Evolutionary conservation across 2,888 invertebrate species (phyloP).

Genomic region (Cristatella mucedo): DNA sequence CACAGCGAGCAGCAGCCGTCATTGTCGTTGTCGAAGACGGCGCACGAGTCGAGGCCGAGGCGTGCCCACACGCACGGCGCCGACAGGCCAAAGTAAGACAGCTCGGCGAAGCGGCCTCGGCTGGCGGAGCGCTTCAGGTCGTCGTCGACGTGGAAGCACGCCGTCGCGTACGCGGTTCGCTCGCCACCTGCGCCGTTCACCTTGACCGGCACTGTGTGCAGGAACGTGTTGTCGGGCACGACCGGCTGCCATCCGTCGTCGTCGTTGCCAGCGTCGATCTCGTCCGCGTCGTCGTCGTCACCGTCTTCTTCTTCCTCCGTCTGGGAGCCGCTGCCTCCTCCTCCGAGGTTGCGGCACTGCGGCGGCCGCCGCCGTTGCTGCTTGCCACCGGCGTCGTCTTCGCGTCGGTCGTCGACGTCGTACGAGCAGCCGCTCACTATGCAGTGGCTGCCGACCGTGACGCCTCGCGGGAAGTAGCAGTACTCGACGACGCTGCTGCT

Average conservation of each 20-base stretch:
- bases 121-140: slow-evolving; percentile 25
- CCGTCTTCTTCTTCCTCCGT: no score
- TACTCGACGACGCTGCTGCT: slow-evolving; percentile 31
- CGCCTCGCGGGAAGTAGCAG: slow-evolving; percentile 28
- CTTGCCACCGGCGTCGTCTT: not conserved
- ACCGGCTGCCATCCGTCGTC: no score
- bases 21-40: no score
- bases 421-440: slow-evolving; percentile 36
- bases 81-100: slow-evolving; percentile 21
- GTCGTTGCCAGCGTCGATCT: no score
- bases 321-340: not conserved
- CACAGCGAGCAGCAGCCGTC: slow-evolving; percentile 18
- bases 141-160: slow-evolving; percentile 26
- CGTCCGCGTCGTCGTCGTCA: slow-evolving; percentile 4
- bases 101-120: slow-evolving; percentile 12
- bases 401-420: slow-evolving; percentile 10
- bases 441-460: slow-evolving; percentile 23
- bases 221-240: slow-evolving; percentile 24
- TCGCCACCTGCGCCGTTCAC: slow-evolving; percentile 11
- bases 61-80: no score
- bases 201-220: slow-evolving; percentile 31
- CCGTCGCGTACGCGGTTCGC: slow-evolving; percentile 22
- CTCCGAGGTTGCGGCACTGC: no score
- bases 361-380: not conserved
- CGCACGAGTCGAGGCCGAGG: no score